Percentiles rank a stretch among this genome's conserved stretches.
These are phyloP conservation scores for Thera britannica DNA, from an alignment of 2,888 invertebrate species.

Conservation along the genomic window DNA sequence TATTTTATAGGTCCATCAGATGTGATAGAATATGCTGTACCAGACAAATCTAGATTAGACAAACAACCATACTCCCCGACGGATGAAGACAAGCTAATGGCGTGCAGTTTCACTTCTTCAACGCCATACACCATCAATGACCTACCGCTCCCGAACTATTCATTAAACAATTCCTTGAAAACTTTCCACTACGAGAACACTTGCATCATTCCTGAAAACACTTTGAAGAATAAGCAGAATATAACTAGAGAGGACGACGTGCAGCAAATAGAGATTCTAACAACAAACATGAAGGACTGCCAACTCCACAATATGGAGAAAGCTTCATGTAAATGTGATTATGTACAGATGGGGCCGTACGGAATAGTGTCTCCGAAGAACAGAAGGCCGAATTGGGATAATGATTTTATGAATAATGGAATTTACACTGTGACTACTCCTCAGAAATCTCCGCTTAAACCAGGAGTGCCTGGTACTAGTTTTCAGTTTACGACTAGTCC, in stretches of 20 bases:
- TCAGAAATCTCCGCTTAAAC: constrained; percentile 74
- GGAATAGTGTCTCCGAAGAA: constrained; percentile 74
- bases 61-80: constrained; percentile 80
- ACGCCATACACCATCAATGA: constrained; percentile 74
- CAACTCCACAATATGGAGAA: constrained; percentile 76
- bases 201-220: constrained; percentile 77
- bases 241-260: constrained; percentile 78
- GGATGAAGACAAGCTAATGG: constrained; percentile 80
- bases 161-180: constrained; percentile 82
- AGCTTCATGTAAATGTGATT: constrained; percentile 76
- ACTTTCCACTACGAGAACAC: constrained; percentile 81
- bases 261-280: constrained; percentile 77
- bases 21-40: constrained; percentile 82
- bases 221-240: constrained; percentile 75
- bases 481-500: constrained; percentile 78
- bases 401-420: constrained; percentile 73
- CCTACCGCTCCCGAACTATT: constrained; percentile 85
- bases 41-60: constrained; percentile 78
- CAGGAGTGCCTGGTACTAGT: constrained; percentile 73
- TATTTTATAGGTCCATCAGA: constrained; percentile 68
- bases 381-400: constrained; percentile 73
- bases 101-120: constrained; percentile 71
- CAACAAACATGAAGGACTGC: constrained; percentile 78
- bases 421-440: constrained; percentile 78
- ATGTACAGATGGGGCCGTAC: constrained; percentile 78